Evolutionary conservation across 2,113 vertebrate species (phyloP).

Genomic region (Coptodon rendalli): DNA sequence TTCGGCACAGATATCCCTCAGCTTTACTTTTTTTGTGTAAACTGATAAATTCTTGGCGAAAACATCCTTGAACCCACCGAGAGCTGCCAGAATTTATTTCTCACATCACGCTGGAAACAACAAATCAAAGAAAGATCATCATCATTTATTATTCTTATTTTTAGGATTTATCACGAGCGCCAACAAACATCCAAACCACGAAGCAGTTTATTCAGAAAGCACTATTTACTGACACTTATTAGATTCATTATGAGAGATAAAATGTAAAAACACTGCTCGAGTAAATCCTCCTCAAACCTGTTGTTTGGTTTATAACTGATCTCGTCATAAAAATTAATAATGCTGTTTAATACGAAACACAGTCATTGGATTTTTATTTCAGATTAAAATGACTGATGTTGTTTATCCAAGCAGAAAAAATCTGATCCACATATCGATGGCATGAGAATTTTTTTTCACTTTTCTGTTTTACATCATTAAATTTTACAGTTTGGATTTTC

Average conservation of each 20-base stretch:
- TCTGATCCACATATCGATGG: fast-evolving
- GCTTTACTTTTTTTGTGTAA: background rate
- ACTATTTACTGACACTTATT: background rate
- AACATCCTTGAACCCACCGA: background rate
- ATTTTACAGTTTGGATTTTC: background rate
- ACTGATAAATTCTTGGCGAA: background rate
- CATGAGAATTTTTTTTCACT: background rate
- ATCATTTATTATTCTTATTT: background rate
- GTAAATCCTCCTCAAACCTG: background rate
- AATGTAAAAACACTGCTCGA: background rate
- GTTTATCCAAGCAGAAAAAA: background rate
- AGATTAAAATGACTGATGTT: background rate
- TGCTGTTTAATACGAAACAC: background rate
- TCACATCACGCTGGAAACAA: background rate
- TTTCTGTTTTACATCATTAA: background rate
- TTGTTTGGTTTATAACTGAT: background rate
- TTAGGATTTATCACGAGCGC: background rate
- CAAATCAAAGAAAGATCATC: background rate
- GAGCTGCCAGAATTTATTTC: background rate
- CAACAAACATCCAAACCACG: background rate
- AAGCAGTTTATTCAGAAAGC: background rate
- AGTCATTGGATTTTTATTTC: background rate
- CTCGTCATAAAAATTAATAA: background rate
- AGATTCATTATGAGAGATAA: background rate
- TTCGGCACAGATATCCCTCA: background rate